phyloP scores from a whole-genome alignment of 37 sponge, comb jelly and placozoan species.

The Mnemiopsis leidyi region DNA sequence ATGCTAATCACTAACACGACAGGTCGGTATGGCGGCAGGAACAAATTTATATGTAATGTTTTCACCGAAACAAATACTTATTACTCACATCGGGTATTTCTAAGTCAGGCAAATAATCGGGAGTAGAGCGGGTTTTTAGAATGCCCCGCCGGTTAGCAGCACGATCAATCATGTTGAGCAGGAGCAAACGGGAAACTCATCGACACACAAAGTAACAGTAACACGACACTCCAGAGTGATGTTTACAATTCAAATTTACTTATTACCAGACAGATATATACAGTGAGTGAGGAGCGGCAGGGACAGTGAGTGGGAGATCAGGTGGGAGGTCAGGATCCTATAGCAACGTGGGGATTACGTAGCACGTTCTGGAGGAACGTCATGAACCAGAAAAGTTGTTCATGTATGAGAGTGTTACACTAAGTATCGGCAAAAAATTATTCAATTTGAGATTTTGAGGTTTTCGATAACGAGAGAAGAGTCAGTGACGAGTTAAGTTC shows the following conservation, averaged over 20 bases:
- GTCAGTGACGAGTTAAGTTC: not conserved
- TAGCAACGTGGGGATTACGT: not conserved
- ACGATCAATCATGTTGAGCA: not conserved
- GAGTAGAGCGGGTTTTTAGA: not conserved
- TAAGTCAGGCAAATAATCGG: not conserved
- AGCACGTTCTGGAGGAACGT: not conserved
- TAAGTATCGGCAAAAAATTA: not conserved
- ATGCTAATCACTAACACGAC: too few relatives aligned
- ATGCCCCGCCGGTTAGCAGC: not conserved
- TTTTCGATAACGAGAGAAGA: not conserved
- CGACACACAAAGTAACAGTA: not conserved
- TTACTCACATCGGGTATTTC: not conserved
- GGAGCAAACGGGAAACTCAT: not conserved
- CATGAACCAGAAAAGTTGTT: not conserved
- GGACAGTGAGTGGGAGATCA: not conserved
- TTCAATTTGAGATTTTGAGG: not conserved
- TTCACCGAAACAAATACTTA: too few relatives aligned
- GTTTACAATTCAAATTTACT: constrained; percentile 35
- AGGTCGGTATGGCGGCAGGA: too few relatives aligned
- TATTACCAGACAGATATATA: constrained; percentile 21
- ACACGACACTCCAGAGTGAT: not conserved
- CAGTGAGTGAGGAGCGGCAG: too few relatives aligned
- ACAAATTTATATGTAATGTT: too few relatives aligned
- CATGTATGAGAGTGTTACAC: not conserved
- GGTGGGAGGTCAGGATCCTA: not conserved